phyloP scores from a whole-genome alignment of 2,888 invertebrate genomes.

The Agrotis exclamationis region DNA sequence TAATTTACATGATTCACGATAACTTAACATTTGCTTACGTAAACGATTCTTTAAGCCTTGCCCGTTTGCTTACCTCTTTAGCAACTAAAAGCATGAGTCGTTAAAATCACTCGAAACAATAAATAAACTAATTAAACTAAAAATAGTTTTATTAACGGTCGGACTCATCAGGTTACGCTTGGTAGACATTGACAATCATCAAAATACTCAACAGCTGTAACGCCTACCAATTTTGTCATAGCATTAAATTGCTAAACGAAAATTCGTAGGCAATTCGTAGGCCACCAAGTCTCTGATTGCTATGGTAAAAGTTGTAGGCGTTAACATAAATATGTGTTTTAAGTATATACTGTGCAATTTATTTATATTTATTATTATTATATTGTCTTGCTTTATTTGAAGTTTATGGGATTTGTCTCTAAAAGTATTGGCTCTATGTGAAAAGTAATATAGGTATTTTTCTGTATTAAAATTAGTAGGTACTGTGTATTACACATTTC shows the following conservation, averaged over 20 bases:
- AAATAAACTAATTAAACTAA: not conserved
- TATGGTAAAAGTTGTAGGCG: constrained; percentile 18
- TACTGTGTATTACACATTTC: constrained; percentile 16
- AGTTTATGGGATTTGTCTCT: not conserved
- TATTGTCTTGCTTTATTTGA: not conserved
- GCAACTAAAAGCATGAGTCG: not conserved
- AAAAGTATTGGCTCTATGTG: not conserved
- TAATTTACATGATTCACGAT: constrained; percentile 14
- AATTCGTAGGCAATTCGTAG: no score
- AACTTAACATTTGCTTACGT: not conserved
- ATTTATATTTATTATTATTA: not conserved
- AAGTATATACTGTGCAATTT: no score
- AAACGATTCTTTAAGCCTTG: not conserved
- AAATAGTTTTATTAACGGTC: constrained; percentile 8
- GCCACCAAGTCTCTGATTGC: constrained; percentile 5
- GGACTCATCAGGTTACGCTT: not conserved
- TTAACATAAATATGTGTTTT: not conserved
- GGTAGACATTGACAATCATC: not conserved
- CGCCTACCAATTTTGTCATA: constrained; percentile 41
- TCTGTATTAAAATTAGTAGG: no score
- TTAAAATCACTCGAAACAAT: not conserved
- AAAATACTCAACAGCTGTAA: not conserved
- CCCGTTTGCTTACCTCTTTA: not conserved
- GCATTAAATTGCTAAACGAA: constrained; percentile 4
- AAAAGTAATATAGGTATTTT: not conserved